These are phyloP conservation scores for Megamerina dolium DNA, from an alignment of 2,888 invertebrate species.

Conservation along the genomic window DNA sequence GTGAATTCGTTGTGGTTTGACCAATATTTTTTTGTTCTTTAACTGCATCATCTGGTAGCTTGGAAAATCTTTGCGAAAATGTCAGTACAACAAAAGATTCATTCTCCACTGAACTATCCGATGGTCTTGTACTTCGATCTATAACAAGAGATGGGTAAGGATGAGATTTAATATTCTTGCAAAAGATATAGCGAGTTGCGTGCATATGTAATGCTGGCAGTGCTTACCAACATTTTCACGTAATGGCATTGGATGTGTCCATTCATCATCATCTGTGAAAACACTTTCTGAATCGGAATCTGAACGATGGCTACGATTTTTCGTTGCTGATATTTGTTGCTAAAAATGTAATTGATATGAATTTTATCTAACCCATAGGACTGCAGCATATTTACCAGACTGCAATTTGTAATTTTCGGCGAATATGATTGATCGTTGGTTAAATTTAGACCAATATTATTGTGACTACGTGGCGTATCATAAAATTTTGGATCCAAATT, in stretches of 20 bases:
- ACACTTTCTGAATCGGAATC: slow-evolving; percentile 65
- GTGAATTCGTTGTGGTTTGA: slow-evolving; percentile 13
- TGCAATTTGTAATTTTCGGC: slow-evolving; percentile 48
- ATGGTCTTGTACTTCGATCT: slow-evolving; percentile 52
- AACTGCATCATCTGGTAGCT: slow-evolving; percentile 44
- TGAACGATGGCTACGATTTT: slow-evolving; percentile 37
- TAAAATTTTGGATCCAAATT: slow-evolving; percentile 55
- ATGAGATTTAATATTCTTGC: background rate
- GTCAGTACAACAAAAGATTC: slow-evolving; percentile 55
- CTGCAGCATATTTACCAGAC: slow-evolving; percentile 30
- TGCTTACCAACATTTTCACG: slow-evolving; percentile 45
- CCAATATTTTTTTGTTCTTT: slow-evolving; percentile 50
- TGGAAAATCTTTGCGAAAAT: slow-evolving; percentile 56
- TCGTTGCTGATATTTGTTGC: slow-evolving; percentile 30
- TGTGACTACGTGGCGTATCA: slow-evolving; percentile 50
- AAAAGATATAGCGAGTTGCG: background rate
- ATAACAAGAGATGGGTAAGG: background rate
- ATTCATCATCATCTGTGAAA: slow-evolving; percentile 66
- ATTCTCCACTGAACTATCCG: slow-evolving; percentile 55
- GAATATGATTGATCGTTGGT: slow-evolving; percentile 50
- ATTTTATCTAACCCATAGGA: background rate
- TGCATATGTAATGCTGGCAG: background rate
- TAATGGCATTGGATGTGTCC: slow-evolving; percentile 53
- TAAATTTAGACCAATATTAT: slow-evolving; percentile 48
- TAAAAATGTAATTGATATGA: slow-evolving; percentile 22